Evolutionary conservation across 37 sponge, comb jelly and placozoan species (phyloP).

Genomic region (Bolinopsis microptera): DNA sequence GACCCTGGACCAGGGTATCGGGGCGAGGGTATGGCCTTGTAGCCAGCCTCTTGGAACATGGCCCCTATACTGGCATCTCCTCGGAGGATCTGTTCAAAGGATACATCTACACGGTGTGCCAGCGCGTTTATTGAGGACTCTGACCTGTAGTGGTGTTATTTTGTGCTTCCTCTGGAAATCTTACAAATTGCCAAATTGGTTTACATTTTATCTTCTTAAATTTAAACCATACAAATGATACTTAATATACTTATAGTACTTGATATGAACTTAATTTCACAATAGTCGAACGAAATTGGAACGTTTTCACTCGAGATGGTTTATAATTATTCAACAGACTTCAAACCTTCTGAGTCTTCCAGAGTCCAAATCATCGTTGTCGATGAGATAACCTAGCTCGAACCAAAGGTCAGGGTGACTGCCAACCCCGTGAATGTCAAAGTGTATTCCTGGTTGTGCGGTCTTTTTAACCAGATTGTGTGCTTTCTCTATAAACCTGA

Average conservation of each 20-base stretch:
- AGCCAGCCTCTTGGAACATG: background rate
- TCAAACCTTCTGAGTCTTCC: background rate
- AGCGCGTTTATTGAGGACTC: background rate
- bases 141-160: too few species aligned
- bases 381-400: background rate
- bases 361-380: background rate
- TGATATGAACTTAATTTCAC: background rate
- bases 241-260: background rate
- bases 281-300: too few species aligned
- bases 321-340: too few species aligned
- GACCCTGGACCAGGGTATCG: background rate
- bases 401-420: background rate
- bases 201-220: too few species aligned
- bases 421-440: background rate
- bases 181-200: too few species aligned
- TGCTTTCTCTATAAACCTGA: background rate
- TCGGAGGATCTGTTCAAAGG: background rate
- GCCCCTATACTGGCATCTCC: background rate
- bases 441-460: background rate
- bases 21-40: constrained; percentile 12
- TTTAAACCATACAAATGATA: too few species aligned
- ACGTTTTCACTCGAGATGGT: too few species aligned
- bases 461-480: background rate
- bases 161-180: too few species aligned
- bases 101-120: background rate